phyloP scores from a whole-genome alignment of 2,888 invertebrate genomes.

The Drosophila sordidula region DNA sequence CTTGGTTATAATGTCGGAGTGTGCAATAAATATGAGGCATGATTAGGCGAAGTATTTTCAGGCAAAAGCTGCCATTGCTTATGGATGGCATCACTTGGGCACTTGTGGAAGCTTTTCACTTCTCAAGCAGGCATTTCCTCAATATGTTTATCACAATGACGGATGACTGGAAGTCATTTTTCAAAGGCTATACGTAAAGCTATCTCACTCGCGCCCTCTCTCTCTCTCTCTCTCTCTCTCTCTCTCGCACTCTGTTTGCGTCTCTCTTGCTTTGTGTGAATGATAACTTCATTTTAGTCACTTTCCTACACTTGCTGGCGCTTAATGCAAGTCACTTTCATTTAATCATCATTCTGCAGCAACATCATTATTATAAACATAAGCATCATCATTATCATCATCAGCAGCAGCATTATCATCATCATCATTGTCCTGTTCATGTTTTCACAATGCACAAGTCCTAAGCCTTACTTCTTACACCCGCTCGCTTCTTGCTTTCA shows the following conservation, averaged over 20 bases:
- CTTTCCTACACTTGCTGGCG: slow-evolving; percentile 22
- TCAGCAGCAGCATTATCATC: slow-evolving; percentile 4
- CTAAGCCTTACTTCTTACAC: too few species aligned
- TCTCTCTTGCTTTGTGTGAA: slow-evolving; percentile 1
- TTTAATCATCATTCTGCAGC: slow-evolving; percentile 46
- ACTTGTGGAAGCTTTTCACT: slow-evolving; percentile 32
- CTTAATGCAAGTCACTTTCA: slow-evolving; percentile 56
- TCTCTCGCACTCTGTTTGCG: too few species aligned
- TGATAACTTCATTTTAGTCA: slow-evolving; percentile 48
- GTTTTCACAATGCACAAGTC: neutral
- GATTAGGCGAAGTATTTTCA: neutral
- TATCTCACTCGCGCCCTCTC: neutral
- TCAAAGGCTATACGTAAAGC: slow-evolving; percentile 23
- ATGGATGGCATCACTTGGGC: slow-evolving; percentile 40
- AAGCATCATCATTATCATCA: slow-evolving; percentile 1
- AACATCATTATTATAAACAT: slow-evolving; percentile 14
- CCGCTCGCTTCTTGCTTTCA: slow-evolving; percentile 18
- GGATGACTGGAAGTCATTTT: slow-evolving; percentile 45
- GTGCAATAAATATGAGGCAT: too few species aligned
- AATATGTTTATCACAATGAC: slow-evolving; percentile 45
- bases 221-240: neutral
- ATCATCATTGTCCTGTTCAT: neutral
- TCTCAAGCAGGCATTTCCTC: slow-evolving; percentile 29
- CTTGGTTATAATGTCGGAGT: too few species aligned
- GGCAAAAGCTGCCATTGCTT: slow-evolving; percentile 3